Evolutionary conservation across 2,888 invertebrate genomes (phyloP), one percentile per base, ranked within the genome.

Genomic region (Fragum fragum): DNA sequence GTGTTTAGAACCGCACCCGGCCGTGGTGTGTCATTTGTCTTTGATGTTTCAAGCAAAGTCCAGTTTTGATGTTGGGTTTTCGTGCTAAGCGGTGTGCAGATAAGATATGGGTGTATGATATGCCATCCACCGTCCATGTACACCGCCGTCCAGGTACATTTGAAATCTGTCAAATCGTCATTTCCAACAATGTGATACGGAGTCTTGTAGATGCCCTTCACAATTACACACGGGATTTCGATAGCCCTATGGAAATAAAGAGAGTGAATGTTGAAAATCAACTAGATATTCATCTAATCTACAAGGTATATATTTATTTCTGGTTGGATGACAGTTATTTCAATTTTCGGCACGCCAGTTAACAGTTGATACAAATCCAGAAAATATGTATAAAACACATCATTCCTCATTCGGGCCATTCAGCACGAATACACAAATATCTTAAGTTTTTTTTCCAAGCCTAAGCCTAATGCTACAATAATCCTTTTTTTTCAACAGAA

Each of bases 111-210:
- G 70, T 92, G 91, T 11, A 93, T 72, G n/a, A 93, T 75, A 39
- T 92, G 85, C 93, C 93, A 93, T 39, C 86, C 81, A 7, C 87
- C 89, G 59, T 89, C 89, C 23, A 92, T 81, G 61, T 87, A 87
- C 18, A 91, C 92, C 9, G 91, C 90, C 57, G 88, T 89, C 92
- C 93, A 93, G 57, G 91, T 89, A 68, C 89, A 89, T n/a, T 76
- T 83, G 59, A 89, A 79, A 9, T 82, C 75, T 0, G 66, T 61
- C 18, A 89, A 76, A 72, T 90, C 88, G 70, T 86, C 88, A 16
- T 87, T 86, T 9, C 92, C 92, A 9, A 91, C 87, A 39, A 87
- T 79, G 74, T 92, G 92, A 26, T 79, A 71, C 14, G 91, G 87
- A 16, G 90, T 90, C 74, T 92, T 92, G 80, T 87, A 90, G 2